Percentiles rank a stretch among this genome's conserved stretches.
Evolutionary conservation across 1,140 invertebrate genomes (phyloP).

Genomic region (Phortica variegata): DNA sequence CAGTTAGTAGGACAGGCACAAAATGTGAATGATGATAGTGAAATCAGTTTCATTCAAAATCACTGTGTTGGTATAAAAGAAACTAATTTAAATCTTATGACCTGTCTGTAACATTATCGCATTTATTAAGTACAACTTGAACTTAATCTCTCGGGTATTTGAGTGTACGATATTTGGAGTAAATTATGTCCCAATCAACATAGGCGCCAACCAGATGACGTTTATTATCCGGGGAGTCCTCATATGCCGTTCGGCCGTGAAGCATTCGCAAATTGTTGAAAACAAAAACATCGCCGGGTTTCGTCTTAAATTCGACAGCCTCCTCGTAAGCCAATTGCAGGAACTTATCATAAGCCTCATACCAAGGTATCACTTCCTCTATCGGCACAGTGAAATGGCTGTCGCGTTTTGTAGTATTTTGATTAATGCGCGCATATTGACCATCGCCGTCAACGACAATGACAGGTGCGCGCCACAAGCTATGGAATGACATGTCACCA

Average conservation of each 20-base stretch:
- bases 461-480: constrained; percentile 63
- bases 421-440: constrained; percentile 62
- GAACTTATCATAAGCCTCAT: constrained; percentile 63
- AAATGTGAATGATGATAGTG: too few relatives aligned
- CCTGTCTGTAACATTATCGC: too few relatives aligned
- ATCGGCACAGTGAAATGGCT: constrained; percentile 63
- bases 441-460: constrained; percentile 62
- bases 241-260: constrained; percentile 67
- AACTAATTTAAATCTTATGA: too few relatives aligned
- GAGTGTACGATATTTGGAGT: constrained; percentile 62
- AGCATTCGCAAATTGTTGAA: constrained; percentile 70
- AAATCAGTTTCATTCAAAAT: too few relatives aligned
- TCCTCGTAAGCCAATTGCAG: constrained; percentile 59
- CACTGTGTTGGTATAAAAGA: too few relatives aligned
- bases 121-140: too few relatives aligned
- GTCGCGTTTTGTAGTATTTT: constrained; percentile 68
- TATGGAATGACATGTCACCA: constrained; percentile 61
- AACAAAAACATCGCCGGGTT: constrained; percentile 65
- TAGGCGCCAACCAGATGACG: constrained; percentile 69
- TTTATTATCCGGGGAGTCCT: constrained; percentile 60
- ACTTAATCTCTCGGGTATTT: too few relatives aligned
- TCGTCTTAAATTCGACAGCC: constrained; percentile 64
- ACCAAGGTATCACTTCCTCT: constrained; percentile 64
- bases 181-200: constrained; percentile 72
- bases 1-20: too few relatives aligned